Conservation (phyloP, 1,140 invertebrate genomes). For the Heliothis virescens region DNA sequence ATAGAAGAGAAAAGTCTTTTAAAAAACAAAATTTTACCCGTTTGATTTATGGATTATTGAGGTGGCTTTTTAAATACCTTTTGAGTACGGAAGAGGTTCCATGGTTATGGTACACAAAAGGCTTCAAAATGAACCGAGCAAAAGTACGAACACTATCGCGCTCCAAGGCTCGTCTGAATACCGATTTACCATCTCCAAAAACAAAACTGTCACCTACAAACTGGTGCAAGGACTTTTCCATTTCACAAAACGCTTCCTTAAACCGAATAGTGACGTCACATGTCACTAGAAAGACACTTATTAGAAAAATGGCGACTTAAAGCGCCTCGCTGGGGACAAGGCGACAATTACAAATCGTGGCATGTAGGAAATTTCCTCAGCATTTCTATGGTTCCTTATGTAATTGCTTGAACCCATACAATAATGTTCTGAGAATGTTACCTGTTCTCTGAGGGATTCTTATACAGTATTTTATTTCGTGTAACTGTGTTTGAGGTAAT, state of each 20-base stretch:
- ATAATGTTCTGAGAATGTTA: not conserved
- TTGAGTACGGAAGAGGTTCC: too few species aligned
- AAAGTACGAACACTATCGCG: too few species aligned
- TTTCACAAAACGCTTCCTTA: not conserved
- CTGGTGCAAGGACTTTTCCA: not conserved
- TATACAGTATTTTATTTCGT: not conserved
- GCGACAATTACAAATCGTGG: not conserved
- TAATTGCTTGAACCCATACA: conserved; percentile 23
- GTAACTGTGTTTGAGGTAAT: not conserved
- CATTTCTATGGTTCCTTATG: conserved; percentile 11
- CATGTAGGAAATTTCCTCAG: too few species aligned
- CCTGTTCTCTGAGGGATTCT: not conserved
- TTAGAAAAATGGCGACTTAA: conserved; percentile 1
- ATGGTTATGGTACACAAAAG: too few species aligned
- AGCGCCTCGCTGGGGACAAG: not conserved
- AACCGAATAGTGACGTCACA: not conserved
- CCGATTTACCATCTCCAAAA: too few species aligned
- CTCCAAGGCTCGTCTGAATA: too few species aligned
- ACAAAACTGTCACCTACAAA: too few species aligned
- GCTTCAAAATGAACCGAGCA: too few species aligned
- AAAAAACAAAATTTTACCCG: too few species aligned
- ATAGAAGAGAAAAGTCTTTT: too few species aligned
- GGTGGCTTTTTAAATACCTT: too few species aligned
- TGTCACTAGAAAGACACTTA: not conserved
- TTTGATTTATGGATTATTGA: too few species aligned